Evolutionary conservation across 2,888 invertebrate species (phyloP).

Genomic region (Tetranychus piercei): DNA sequence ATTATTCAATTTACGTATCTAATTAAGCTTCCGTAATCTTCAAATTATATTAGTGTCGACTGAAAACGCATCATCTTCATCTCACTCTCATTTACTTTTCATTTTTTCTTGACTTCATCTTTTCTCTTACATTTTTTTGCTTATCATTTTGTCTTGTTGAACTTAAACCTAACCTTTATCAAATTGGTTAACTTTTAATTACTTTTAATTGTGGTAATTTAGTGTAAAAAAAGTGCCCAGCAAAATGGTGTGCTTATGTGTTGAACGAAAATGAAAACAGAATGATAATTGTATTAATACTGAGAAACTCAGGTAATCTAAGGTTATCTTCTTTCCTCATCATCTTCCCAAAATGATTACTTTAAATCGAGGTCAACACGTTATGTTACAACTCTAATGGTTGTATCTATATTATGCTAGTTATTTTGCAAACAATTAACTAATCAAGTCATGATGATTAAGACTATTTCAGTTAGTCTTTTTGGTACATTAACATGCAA

Average conservation of each 20-base stretch:
- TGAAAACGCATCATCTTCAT: too few relatives aligned
- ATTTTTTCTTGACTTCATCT: too few relatives aligned
- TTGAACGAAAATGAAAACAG: too few relatives aligned
- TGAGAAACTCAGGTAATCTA: background rate
- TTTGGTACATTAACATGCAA: background rate
- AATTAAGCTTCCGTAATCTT: too few relatives aligned
- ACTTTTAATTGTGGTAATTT: background rate
- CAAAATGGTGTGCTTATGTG: too few relatives aligned
- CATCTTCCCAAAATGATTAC: background rate
- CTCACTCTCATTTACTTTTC: too few relatives aligned
- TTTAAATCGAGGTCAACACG: background rate
- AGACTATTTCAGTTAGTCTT: background rate
- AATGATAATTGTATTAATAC: too few relatives aligned
- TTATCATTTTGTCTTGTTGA: background rate
- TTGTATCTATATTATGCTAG: background rate
- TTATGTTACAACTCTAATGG: background rate
- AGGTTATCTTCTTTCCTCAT: background rate
- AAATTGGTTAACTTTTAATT: background rate
- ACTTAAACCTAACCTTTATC: background rate
- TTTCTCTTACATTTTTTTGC: background rate
- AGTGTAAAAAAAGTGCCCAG: too few relatives aligned
- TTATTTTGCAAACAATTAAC: background rate
- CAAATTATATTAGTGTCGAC: too few relatives aligned
- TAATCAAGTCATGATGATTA: background rate
- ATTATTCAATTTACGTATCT: too few relatives aligned